phyloP scores from a whole-genome alignment of 2,888 invertebrate genomes.

The Acheta domesticus region DNA sequence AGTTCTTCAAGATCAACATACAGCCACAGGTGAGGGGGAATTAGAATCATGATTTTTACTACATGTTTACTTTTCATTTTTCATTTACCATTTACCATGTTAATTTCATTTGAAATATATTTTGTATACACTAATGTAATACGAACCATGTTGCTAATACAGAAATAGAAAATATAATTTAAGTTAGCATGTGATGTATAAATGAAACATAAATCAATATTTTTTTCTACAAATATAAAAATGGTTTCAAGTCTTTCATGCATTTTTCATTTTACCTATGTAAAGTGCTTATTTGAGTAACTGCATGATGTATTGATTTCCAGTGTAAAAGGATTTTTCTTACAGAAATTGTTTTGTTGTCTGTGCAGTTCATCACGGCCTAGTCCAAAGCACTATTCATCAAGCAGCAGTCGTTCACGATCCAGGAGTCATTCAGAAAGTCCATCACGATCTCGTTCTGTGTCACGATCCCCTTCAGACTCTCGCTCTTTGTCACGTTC shows the following conservation, averaged over 20 bases:
- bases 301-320: too few species aligned
- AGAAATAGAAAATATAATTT: too few species aligned
- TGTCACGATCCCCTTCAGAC: slow-evolving; percentile 46
- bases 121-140: too few species aligned
- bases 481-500: slow-evolving; percentile 28
- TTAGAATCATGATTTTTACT: not conserved
- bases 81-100: too few species aligned
- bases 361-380: slow-evolving; percentile 33
- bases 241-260: not conserved
- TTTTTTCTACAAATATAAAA: not conserved
- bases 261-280: not conserved
- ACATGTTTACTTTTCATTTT: too few species aligned
- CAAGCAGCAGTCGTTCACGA: slow-evolving; percentile 37
- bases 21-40: slow-evolving; percentile 42
- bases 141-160: too few species aligned
- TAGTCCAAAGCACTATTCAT: slow-evolving; percentile 35
- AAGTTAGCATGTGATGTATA: too few species aligned
- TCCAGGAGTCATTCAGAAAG: slow-evolving; percentile 34
- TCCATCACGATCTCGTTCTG: slow-evolving; percentile 40
- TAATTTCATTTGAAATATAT: not conserved
- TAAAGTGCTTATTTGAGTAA: too few species aligned
- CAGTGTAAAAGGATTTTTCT: too few species aligned
- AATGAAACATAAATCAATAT: too few species aligned
- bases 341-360: not conserved
- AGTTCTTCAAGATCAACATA: slow-evolving; percentile 54